These are phyloP conservation scores for Cosmopolites sordidus DNA, from an alignment of 2,888 invertebrate genomes.

Conservation along the genomic window DNA sequence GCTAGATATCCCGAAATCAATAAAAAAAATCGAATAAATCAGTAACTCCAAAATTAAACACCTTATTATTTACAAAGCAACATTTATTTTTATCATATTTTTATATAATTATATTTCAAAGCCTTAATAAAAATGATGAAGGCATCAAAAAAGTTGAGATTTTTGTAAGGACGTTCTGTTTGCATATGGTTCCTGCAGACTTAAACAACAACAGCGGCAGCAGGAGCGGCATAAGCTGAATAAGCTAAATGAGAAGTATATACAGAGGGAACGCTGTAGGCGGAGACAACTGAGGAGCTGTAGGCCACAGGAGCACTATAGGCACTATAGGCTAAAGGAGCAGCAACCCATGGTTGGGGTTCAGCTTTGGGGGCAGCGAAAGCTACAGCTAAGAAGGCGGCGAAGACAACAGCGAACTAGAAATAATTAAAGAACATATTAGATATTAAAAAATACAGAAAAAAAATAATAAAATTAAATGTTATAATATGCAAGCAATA, in stretches of 20 bases:
- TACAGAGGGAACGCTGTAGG: neutral
- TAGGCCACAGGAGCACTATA: constrained; percentile 10
- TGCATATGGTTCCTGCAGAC: no score
- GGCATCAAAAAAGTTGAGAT: no score
- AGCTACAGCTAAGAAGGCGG: constrained; percentile 12
- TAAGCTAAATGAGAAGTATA: neutral
- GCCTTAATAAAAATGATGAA: no score
- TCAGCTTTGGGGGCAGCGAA: constrained; percentile 8
- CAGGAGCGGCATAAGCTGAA: neutral
- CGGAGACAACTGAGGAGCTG: neutral
- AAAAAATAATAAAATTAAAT: neutral
- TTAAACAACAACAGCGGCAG: neutral
- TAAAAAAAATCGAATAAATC: no score
- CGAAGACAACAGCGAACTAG: constrained; percentile 7
- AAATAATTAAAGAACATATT: neutral
- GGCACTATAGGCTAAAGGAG: constrained; percentile 1
- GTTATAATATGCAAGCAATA: no score
- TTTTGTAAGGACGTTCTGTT: no score
- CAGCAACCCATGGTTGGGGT: constrained; percentile 4
- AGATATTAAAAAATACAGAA: neutral
- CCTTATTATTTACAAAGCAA: no score
- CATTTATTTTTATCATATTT: no score
- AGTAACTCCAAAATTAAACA: no score
- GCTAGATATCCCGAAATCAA: no score
- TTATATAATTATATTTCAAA: no score